Conservation (phyloP, 2,888 invertebrate species). For the Automeris io region DNA sequence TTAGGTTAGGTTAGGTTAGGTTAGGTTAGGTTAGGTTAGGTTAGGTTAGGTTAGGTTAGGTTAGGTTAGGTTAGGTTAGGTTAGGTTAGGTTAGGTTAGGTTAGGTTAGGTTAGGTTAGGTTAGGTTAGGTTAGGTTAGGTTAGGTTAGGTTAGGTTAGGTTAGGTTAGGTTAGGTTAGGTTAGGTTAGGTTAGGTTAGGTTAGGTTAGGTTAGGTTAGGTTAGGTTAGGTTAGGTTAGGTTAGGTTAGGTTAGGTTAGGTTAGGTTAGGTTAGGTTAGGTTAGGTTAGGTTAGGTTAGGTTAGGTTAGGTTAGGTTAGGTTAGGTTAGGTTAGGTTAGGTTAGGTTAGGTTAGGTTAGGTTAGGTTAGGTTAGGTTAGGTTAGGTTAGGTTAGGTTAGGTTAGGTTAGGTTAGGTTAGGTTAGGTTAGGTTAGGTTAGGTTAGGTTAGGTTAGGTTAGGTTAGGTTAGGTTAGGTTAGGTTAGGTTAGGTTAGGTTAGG, state of each 20-base stretch:
- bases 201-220: neutral
- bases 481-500: neutral
- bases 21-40: neutral
- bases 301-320: neutral
- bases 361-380: neutral
- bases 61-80: neutral
- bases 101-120: neutral
- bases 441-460: neutral
- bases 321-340: neutral
- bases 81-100: neutral
- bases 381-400: neutral
- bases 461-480: neutral
- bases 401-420: neutral
- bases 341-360: neutral
- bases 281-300: neutral
- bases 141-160: neutral
- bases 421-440: neutral
- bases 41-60: neutral
- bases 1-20: neutral
- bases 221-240: neutral
- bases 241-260: neutral
- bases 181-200: neutral
- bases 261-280: neutral
- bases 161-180: neutral
- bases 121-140: neutral